Conservation (phyloP, 2,113 vertebrate genomes). For the Cyanocitta stelleri region DNA sequence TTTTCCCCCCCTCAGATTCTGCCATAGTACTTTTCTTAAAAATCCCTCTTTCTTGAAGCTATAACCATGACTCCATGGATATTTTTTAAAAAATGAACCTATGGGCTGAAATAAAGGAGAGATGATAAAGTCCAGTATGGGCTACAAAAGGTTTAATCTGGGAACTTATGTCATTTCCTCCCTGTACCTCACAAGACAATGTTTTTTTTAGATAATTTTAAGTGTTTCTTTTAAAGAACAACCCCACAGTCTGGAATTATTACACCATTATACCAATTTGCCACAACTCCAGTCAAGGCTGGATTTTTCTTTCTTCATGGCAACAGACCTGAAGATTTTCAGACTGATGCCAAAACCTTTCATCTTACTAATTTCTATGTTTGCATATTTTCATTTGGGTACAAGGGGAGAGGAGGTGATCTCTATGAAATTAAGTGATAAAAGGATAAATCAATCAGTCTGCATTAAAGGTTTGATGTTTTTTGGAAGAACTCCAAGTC, state of each 20-base stretch:
- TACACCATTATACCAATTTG: not conserved
- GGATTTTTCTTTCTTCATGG: not conserved
- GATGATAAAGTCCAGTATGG: not conserved
- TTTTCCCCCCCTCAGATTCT: not conserved
- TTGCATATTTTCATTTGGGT: not conserved
- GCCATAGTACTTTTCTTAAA: not conserved
- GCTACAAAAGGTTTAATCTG: not conserved
- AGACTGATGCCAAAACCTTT: not conserved
- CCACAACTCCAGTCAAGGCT: not conserved
- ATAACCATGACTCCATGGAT: not conserved
- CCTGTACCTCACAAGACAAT: not conserved
- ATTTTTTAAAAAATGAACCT: not conserved
- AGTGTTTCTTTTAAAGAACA: not conserved
- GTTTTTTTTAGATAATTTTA: not conserved
- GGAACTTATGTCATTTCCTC: not conserved
- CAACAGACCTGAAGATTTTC: not conserved
- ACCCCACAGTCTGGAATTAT: not conserved
- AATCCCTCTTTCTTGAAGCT: not conserved
- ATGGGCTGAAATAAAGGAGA: not conserved
- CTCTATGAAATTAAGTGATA: not conserved
- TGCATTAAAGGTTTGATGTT: not conserved
- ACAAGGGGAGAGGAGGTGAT: fast-evolving
- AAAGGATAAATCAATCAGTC: not conserved
- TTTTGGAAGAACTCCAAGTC: not conserved
- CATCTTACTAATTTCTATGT: not conserved